Evolutionary conservation across 1,140 invertebrate species (phyloP).

Genomic region (Drosophila littoralis): DNA sequence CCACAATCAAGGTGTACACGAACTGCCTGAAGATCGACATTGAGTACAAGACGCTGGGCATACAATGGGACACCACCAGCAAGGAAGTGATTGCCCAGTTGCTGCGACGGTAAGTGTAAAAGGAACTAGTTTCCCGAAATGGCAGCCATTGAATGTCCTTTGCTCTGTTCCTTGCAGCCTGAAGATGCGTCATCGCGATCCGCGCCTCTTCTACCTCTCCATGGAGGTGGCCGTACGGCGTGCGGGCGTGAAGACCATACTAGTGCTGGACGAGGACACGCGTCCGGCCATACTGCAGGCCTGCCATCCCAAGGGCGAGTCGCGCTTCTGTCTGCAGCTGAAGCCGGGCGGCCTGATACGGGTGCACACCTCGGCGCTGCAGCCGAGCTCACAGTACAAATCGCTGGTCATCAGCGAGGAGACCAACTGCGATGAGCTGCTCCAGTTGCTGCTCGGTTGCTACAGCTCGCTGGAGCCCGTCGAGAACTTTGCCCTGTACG

Average conservation of each 20-base stretch:
- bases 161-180: constrained; percentile 33
- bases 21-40: constrained; percentile 94
- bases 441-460: constrained; percentile 93
- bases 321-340: constrained; percentile 94
- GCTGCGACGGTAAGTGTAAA: constrained; percentile 89
- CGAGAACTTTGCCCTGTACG: constrained; percentile 94
- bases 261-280: constrained; percentile 94
- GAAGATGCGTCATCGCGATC: constrained; percentile 95
- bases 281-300: constrained; percentile 94
- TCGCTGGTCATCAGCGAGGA: constrained; percentile 94
- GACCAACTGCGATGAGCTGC: constrained; percentile 95
- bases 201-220: constrained; percentile 95
- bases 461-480: constrained; percentile 93
- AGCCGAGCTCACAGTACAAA: constrained; percentile 96
- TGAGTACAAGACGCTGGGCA: constrained; percentile 96
- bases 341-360: constrained; percentile 93
- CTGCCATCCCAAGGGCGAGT: constrained; percentile 95
- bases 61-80: constrained; percentile 93
- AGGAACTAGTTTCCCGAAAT: neutral
- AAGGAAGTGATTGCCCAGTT: constrained; percentile 93
- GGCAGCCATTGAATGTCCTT: neutral
- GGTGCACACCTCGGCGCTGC: constrained; percentile 95
- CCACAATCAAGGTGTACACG: constrained; percentile 95
- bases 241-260: constrained; percentile 91
- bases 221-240: constrained; percentile 95